Evolutionary conservation across 2,888 invertebrate species (phyloP), one percentile per base, ranked within the genome.

Genomic region (Selenia dentaria): DNA sequence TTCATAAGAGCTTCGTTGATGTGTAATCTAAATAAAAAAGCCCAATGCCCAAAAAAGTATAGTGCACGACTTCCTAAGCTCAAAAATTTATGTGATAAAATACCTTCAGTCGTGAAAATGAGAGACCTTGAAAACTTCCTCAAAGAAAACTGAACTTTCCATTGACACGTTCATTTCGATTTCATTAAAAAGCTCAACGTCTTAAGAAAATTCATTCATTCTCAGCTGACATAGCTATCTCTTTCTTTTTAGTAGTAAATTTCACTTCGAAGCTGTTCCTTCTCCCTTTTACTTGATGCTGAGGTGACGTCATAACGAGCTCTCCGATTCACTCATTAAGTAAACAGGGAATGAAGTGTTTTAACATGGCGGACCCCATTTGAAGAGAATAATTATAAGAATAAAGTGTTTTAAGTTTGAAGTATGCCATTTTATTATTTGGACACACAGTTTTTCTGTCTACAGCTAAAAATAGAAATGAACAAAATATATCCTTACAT

Each of bases 251-350:
- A 48, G 16, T 35, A 16, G 44, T 33, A 45, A 56, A 51, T 56
- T 51, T 50, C 51, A 53, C 58, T 44, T 47, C 27, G 51, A 52
- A 51, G 47, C 51, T 65, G 33, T 55, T 55, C 60, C 44, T 27
- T 83, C 81, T 67, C 75, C 8, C 60, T 85, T 74, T 59, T 29
- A 49, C 69, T 58, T 55, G 57, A 62, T 69, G 70, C 69, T 71
- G 64, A 71, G 67, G 79, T 86, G 88, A 86, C 89, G 88, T 88
- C 88, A 85, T 83, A 81, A 83, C 83, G 85, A 85, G 83, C 79
- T 79, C 83, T 80, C 76, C 79, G 79, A 82, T 84, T 82, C 86
- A 79, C 88, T 88, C 87, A 89, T 88, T 89, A 88, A 85, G 85
- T 83, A 89, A 85, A 88, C 85, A 85, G 82, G 81, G 76, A 77